Evolutionary conservation across 2,113 vertebrate genomes (phyloP).

Genomic region (Lucifuga dentata): DNA sequence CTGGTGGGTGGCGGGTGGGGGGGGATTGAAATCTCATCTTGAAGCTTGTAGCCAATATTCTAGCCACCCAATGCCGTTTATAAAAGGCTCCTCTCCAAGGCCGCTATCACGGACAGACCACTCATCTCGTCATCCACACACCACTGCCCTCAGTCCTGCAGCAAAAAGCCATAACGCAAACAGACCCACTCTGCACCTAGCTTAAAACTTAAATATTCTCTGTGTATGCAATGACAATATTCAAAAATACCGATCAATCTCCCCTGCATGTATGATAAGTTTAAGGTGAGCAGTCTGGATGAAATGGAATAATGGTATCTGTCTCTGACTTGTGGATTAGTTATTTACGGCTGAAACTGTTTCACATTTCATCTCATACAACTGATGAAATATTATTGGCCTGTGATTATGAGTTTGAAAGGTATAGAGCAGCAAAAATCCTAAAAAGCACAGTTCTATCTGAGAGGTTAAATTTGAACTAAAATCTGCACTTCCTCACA

Average conservation of each 20-base stretch:
- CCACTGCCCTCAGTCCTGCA: conserved; percentile 46
- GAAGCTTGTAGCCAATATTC: conserved; percentile 78
- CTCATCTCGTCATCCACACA: conserved; percentile 67
- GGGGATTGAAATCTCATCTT: conserved; percentile 80
- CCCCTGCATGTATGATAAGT: background rate
- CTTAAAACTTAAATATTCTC: background rate
- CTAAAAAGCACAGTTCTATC: too few species aligned
- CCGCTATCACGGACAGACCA: conserved; percentile 60
- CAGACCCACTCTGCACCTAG: background rate
- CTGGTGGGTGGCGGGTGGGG: conserved; percentile 32
- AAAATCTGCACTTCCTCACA: too few species aligned
- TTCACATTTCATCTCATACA: background rate
- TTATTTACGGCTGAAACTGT: background rate
- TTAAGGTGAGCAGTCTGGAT: background rate
- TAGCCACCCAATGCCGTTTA: conserved; percentile 63
- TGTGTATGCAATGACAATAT: background rate
- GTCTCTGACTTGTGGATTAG: conserved; percentile 3
- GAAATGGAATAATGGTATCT: conserved; percentile 12
- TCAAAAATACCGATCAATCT: background rate
- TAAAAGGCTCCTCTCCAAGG: conserved; percentile 76
- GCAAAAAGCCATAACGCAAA: conserved; percentile 35
- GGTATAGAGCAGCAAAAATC: too few species aligned
- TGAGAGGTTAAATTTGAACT: too few species aligned
- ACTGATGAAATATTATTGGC: background rate
- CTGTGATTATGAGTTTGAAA: too few species aligned